phyloP scores from a whole-genome alignment of 2,888 invertebrate genomes.

The Saturnia japonica region DNA sequence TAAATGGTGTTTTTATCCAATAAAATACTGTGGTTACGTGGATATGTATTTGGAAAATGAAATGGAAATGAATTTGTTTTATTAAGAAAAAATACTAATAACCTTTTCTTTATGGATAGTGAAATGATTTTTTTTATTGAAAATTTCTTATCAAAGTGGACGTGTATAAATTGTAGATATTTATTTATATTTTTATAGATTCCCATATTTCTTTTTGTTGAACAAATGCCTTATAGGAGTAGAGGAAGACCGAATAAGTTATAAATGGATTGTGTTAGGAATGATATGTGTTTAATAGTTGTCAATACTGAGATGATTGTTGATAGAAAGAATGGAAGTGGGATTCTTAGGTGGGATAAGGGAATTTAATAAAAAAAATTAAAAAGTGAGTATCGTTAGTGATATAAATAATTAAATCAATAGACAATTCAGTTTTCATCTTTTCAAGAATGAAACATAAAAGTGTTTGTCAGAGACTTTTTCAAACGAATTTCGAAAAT shows the following conservation, averaged over 20 bases:
- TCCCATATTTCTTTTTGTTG: no score
- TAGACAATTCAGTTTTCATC: conserved; percentile 1
- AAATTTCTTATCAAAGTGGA: no score
- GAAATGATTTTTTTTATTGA: background rate
- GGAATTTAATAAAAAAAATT: background rate
- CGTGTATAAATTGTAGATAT: no score
- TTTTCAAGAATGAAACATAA: conserved; percentile 13
- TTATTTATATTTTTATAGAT: no score
- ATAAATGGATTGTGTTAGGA: no score
- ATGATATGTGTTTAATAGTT: no score
- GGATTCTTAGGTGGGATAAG: background rate
- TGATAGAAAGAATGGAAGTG: no score
- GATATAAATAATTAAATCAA: background rate
- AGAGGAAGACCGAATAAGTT: no score
- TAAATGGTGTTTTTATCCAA: conserved; percentile 34
- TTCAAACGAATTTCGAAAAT: conserved; percentile 15
- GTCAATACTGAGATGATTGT: no score
- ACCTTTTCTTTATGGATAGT: no score
- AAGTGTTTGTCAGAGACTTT: conserved; percentile 6
- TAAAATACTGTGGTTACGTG: background rate
- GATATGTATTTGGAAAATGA: background rate
- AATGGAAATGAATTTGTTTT: no score
- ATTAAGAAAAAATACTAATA: background rate
- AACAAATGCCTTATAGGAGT: no score
- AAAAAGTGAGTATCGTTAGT: background rate